Conservation (phyloP, 2,797 vertebrate species). For the Chelon auratus region DNA sequence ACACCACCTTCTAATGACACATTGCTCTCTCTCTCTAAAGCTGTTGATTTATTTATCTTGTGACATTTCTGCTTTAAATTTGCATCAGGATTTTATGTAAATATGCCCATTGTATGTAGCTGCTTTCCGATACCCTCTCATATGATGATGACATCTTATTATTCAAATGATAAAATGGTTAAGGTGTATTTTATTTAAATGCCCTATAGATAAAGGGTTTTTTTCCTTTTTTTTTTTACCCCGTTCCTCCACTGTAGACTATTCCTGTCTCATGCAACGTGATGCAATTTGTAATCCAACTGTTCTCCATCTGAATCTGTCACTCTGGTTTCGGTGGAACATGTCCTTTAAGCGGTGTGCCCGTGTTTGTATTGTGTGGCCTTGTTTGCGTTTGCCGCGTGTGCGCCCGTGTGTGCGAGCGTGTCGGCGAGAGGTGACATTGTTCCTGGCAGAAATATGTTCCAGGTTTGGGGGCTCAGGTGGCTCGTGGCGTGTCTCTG, state of each 20-base stretch:
- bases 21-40: too few relatives aligned
- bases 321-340: conserved; percentile 13
- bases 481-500: conserved; percentile 63
- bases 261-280: background rate
- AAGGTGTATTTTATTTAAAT: too few relatives aligned
- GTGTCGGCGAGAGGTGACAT: conserved; percentile 51
- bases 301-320: background rate
- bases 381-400: conserved; percentile 3
- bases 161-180: too few relatives aligned
- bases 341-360: conserved; percentile 11
- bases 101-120: too few relatives aligned
- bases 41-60: too few relatives aligned
- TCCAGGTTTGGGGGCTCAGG: conserved; percentile 71
- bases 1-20: too few relatives aligned
- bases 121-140: too few relatives aligned
- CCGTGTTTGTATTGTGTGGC: background rate
- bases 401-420: conserved; percentile 7
- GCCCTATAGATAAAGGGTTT: too few relatives aligned
- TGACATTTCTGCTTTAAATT: too few relatives aligned
- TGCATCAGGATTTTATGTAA: too few relatives aligned
- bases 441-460: conserved; percentile 67
- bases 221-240: too few relatives aligned
- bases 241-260: background rate
- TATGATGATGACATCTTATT: too few relatives aligned
- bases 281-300: conserved; percentile 2